Percentiles rank a stretch among this genome's conserved stretches.
Conservation (phyloP, 2,888 invertebrate genomes). For the Dorcus parallelipipedus region DNA sequence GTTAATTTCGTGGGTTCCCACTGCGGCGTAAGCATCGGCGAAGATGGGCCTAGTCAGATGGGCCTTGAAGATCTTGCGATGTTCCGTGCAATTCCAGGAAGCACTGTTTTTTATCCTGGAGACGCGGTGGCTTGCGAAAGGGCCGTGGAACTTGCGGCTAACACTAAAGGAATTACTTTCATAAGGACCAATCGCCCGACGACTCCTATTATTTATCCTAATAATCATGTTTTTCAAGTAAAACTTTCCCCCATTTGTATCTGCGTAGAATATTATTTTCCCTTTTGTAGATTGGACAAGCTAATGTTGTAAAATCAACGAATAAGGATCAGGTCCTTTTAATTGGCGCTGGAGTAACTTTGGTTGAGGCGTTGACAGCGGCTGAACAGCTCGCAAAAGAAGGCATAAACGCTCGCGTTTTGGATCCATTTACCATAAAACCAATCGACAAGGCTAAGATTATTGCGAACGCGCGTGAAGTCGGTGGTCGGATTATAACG, state of each 20-base stretch:
- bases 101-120: conserved; percentile 74
- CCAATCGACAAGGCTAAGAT: conserved; percentile 84
- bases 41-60: conserved; percentile 99
- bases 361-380: conserved; percentile 86
- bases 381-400: conserved; percentile 67
- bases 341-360: conserved; percentile 91
- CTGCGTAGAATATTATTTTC: conserved; percentile 2
- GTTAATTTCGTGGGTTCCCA: conserved; percentile 96
- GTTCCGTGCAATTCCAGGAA: conserved; percentile 87
- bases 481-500: conserved; percentile 79
- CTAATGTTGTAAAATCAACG: conserved; percentile 75
- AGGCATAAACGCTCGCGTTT: conserved; percentile 75
- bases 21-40: conserved; percentile 97
- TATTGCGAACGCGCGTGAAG: conserved; percentile 70
- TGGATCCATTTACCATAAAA: conserved; percentile 96
- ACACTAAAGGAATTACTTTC: conserved; percentile 92
- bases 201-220: conserved; percentile 80
- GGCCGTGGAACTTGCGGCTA: conserved; percentile 93
- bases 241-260: conserved; percentile 5
- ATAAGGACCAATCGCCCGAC: conserved; percentile 93
- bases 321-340: conserved; percentile 77
- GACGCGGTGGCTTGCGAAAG: conserved; percentile 95
- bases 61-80: conserved; percentile 97
- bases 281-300: conserved; percentile 62
- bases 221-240: conserved; percentile 77